These are phyloP conservation scores for Vombatus ursinus DNA, from an alignment of 2,113 vertebrate genomes.

Conservation along the genomic window DNA sequence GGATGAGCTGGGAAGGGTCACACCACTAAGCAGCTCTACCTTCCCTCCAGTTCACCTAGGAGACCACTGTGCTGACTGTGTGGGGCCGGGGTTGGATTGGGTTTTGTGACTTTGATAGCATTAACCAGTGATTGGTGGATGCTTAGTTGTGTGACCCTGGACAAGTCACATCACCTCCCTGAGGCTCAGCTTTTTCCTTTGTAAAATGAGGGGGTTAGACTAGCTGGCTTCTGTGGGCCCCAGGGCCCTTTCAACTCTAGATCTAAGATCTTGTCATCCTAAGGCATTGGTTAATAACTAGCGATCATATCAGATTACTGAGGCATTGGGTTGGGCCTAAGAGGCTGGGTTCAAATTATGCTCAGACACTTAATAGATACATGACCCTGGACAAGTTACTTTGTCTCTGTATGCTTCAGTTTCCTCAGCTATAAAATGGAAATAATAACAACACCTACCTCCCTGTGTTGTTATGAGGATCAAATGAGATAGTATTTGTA, in stretches of 20 bases:
- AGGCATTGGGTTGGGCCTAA: not conserved
- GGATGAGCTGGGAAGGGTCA: not conserved
- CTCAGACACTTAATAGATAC: not conserved
- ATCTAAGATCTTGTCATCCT: not conserved
- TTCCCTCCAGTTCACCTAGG: not conserved
- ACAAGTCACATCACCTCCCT: not conserved
- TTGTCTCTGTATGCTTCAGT: not conserved
- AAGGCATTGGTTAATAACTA: not conserved
- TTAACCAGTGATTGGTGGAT: not conserved
- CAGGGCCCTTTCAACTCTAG: not conserved
- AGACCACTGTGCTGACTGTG: too few species aligned
- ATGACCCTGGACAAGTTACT: not conserved
- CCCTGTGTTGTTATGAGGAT: constrained; percentile 24
- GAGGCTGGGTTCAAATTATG: constrained; percentile 35
- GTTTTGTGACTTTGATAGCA: not conserved
- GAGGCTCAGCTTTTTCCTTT: not conserved
- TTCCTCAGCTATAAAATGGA: constrained; percentile 40
- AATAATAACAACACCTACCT: constrained; percentile 15
- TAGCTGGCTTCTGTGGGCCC: not conserved
- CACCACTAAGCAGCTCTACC: too few species aligned
- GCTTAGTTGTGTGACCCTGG: not conserved
- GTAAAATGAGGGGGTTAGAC: not conserved
- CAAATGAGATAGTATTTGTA: constrained; percentile 37
- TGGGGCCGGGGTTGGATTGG: not conserved
- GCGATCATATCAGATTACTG: not conserved